A percentile compares a stretch with the other conserved stretches of the same genome.
phyloP scores from a whole-genome alignment of 1,140 invertebrate species.

The Lordiphosa mommai region DNA sequence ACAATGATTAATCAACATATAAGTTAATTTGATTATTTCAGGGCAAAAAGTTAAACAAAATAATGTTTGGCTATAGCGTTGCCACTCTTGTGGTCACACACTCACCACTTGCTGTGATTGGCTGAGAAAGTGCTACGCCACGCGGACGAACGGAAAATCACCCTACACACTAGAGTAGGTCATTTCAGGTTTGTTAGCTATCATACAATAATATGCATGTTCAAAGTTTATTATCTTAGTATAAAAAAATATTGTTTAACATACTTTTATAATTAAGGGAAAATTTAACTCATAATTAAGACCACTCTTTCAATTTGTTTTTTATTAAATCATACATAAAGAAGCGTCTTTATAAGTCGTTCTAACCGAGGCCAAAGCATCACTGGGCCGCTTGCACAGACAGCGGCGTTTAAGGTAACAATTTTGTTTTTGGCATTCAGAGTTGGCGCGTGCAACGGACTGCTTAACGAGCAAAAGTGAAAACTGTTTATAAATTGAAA shows the following conservation, averaged over 20 bases:
- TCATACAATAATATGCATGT: neutral
- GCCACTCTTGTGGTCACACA: conserved; percentile 30
- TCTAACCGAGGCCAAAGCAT: conserved; percentile 15
- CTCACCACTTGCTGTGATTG: conserved; percentile 51
- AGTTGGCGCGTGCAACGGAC: conserved; percentile 61
- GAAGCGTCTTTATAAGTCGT: conserved; percentile 15
- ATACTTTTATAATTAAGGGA: no score
- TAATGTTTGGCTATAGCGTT: conserved; percentile 9
- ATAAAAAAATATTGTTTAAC: neutral
- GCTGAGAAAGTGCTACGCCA: conserved; percentile 52
- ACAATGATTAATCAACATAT: no score
- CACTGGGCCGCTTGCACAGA: conserved; percentile 16
- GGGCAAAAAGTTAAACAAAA: no score
- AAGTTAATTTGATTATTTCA: no score
- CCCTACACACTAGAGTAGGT: conserved; percentile 35
- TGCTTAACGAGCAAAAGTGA: conserved; percentile 33
- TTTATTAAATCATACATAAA: neutral
- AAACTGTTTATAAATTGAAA: conserved; percentile 52
- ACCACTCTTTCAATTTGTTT: no score
- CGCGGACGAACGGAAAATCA: conserved; percentile 61
- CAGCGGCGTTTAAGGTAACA: conserved; percentile 7
- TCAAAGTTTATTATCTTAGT: neutral
- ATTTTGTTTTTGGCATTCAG: conserved; percentile 66
- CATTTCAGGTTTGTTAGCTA: conserved; percentile 13
- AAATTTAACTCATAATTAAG: no score